phyloP scores from a whole-genome alignment of 2,113 vertebrate species.

The Entosphenus tridentatus region DNA sequence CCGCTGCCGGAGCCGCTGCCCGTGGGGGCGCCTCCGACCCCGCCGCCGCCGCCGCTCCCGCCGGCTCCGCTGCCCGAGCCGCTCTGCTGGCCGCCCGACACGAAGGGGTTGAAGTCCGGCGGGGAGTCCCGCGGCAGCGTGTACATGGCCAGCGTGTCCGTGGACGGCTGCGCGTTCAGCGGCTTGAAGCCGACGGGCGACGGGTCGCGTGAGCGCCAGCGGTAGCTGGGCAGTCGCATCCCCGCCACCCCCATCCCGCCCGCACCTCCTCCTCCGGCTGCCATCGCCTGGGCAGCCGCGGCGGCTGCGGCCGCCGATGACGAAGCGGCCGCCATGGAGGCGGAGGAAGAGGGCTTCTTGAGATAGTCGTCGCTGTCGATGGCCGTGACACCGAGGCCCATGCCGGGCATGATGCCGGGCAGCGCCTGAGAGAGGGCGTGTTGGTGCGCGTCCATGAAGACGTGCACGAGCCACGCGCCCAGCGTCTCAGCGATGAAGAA shows the following conservation, averaged over 20 bases:
- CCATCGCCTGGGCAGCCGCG: constrained; percentile 6
- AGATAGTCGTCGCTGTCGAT: constrained; percentile 81
- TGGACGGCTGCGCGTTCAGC: constrained; percentile 43
- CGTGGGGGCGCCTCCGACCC: constrained; percentile 26
- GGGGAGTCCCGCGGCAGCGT: constrained; percentile 34
- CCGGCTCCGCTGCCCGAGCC: constrained; percentile 8
- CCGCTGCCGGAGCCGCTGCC: constrained; percentile 39
- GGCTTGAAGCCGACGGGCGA: constrained; percentile 36
- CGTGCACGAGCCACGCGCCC: constrained; percentile 2
- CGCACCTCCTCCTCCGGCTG: too few species aligned
- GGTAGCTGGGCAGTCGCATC: constrained; percentile 66
- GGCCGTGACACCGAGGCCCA: constrained; percentile 44
- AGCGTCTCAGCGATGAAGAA: constrained; percentile 71
- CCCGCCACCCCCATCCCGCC: background rate
- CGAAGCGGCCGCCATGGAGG: constrained; percentile 52
- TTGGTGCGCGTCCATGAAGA: constrained; percentile 2
- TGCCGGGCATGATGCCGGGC: background rate
- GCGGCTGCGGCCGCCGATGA: constrained; percentile 51
- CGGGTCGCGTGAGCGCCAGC: constrained; percentile 46
- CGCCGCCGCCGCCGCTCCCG: constrained; percentile 4
- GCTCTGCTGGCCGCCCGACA: constrained; percentile 14
- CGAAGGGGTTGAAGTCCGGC: constrained; percentile 22
- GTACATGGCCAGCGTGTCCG: constrained; percentile 59
- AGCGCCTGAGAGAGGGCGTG: background rate
- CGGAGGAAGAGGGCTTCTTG: constrained; percentile 64